These are phyloP conservation scores for Clanis bilineata DNA, from an alignment of 2,888 invertebrate species.

Conservation along the genomic window DNA sequence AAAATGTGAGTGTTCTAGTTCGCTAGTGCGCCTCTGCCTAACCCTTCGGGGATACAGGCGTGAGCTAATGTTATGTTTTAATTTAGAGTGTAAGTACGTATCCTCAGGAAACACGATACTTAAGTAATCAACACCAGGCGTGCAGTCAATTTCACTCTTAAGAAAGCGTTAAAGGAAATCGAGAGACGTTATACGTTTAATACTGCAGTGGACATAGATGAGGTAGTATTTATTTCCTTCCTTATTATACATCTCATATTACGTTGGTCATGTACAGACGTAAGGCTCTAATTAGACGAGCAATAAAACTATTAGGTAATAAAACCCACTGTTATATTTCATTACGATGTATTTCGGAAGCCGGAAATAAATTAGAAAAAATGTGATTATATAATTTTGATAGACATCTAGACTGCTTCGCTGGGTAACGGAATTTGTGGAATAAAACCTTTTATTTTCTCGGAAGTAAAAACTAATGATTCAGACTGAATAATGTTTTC, in stretches of 20 bases:
- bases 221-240: conserved; percentile 10
- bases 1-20: no score
- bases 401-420: neutral
- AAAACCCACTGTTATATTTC: conserved; percentile 22
- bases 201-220: conserved; percentile 6
- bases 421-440: neutral
- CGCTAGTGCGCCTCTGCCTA: no score
- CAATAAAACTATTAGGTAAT: conserved; percentile 29
- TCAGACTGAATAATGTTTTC: neutral
- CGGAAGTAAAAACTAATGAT: neutral
- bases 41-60: no score
- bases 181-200: conserved; percentile 31
- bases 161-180: conserved; percentile 57
- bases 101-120: conserved; percentile 50
- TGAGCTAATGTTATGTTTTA: no score
- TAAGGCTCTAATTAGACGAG: neutral
- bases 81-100: neutral
- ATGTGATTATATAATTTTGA: neutral
- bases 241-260: conserved; percentile 5
- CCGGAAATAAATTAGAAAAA: conserved; percentile 23
- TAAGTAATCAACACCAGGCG: conserved; percentile 52
- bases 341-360: conserved; percentile 25
- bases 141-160: conserved; percentile 60
- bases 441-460: neutral
- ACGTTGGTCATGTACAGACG: neutral